Evolutionary conservation across 2,113 vertebrate species (phyloP).

Genomic region (Hemiprocne comata): DNA sequence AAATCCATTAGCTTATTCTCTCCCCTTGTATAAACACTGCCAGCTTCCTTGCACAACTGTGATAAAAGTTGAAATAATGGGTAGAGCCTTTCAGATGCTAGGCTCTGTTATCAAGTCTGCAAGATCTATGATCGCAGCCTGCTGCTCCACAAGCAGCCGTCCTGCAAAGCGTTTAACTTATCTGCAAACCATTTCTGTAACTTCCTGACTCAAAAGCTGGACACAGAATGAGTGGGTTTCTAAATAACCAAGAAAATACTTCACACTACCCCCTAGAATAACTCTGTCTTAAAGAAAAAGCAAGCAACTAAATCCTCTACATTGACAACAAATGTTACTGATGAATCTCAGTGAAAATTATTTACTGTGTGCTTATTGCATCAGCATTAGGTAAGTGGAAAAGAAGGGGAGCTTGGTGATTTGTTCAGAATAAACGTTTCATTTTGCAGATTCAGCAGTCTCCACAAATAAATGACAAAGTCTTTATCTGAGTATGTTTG

Average conservation of each 20-base stretch:
- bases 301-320: background rate
- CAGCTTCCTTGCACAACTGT: background rate
- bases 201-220: background rate
- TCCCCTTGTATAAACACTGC: background rate
- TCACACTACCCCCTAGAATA: background rate
- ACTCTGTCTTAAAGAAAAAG: background rate
- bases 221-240: background rate
- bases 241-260: background rate
- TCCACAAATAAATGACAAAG: background rate
- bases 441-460: background rate
- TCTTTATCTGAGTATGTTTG: background rate
- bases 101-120: background rate
- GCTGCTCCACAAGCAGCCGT: background rate
- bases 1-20: background rate
- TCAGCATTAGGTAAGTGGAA: background rate
- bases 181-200: background rate
- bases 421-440: background rate
- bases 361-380: background rate
- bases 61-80: background rate
- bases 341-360: background rate
- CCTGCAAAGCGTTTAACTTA: background rate
- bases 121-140: background rate
- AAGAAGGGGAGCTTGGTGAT: background rate
- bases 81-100: background rate
- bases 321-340: background rate